Conservation (phyloP, 2,888 invertebrate genomes). For the Venustoraphidia nigricollis region DNA sequence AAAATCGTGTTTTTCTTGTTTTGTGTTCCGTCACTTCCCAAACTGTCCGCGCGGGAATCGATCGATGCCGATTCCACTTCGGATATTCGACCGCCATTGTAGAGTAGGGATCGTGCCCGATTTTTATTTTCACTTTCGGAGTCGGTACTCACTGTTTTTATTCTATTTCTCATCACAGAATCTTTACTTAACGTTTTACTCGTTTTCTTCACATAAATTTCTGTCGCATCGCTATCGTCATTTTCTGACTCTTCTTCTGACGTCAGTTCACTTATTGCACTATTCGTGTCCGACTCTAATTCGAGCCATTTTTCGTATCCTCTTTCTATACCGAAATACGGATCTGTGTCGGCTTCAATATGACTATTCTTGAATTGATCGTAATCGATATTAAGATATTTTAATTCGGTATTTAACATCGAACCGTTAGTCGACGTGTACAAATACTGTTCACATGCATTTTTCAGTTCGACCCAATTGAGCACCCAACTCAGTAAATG, state of each 20-base stretch:
- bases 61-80: constrained; percentile 32
- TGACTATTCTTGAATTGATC: constrained; percentile 49
- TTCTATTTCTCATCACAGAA: constrained; percentile 18
- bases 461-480: constrained; percentile 37
- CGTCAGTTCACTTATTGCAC: background rate
- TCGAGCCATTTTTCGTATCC: constrained; percentile 14
- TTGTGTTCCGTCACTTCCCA: constrained; percentile 29
- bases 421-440: constrained; percentile 43
- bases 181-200: constrained; percentile 1
- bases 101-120: constrained; percentile 7
- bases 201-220: constrained; percentile 31
- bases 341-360: constrained; percentile 17
- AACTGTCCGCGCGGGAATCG: constrained; percentile 29
- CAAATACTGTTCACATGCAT: constrained; percentile 39
- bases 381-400: constrained; percentile 58
- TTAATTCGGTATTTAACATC: constrained; percentile 55
- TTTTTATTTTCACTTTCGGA: constrained; percentile 6
- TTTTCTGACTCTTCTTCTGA: constrained; percentile 29
- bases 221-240: constrained; percentile 41
- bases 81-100: constrained; percentile 12
- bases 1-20: constrained; percentile 11
- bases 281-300: constrained; percentile 2
- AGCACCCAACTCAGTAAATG: constrained; percentile 57
- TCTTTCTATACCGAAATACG: constrained; percentile 15
- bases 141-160: constrained; percentile 16